Percentiles rank a stretch among this genome's conserved stretches.
Conservation (phyloP, 2,888 invertebrate species). For the Brachycybe producta region DNA sequence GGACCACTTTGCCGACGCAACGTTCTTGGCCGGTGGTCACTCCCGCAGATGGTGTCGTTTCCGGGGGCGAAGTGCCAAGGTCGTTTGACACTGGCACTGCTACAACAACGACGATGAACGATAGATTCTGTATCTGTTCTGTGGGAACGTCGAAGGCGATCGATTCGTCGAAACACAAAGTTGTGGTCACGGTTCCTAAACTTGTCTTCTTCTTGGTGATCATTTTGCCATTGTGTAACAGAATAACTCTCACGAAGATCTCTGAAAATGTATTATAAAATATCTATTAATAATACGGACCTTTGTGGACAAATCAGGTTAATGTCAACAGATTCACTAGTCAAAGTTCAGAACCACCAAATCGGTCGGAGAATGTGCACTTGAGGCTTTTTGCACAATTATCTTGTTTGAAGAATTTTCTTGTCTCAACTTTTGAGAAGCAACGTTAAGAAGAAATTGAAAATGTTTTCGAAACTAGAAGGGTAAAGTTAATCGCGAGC, state of each 20-base stretch:
- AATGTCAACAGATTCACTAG: too few species aligned
- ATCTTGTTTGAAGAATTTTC: too few species aligned
- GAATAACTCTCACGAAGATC: constrained; percentile 1
- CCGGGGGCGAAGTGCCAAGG: neutral
- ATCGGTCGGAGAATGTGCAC: too few species aligned
- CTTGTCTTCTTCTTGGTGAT: constrained; percentile 15
- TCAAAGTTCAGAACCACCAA: too few species aligned
- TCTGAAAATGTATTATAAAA: constrained; percentile 2
- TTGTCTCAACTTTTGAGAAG: too few species aligned
- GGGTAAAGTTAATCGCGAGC: too few species aligned
- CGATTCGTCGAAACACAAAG: constrained; percentile 10
- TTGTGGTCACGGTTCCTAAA: neutral
- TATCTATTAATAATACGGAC: too few species aligned
- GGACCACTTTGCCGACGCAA: constrained; percentile 11
- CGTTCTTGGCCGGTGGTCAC: neutral
- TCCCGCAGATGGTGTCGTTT: neutral
- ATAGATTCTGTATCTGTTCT: constrained; percentile 13
- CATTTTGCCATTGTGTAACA: constrained; percentile 13
- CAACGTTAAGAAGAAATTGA: too few species aligned
- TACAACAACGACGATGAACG: constrained; percentile 10
- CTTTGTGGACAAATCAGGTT: too few species aligned
- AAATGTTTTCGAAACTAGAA: too few species aligned
- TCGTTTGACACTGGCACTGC: constrained; percentile 3
- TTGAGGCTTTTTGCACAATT: too few species aligned
- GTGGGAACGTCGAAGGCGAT: constrained; percentile 17